Conservation (phyloP, 2,888 invertebrate genomes). For the Pelosia muscerda region DNA sequence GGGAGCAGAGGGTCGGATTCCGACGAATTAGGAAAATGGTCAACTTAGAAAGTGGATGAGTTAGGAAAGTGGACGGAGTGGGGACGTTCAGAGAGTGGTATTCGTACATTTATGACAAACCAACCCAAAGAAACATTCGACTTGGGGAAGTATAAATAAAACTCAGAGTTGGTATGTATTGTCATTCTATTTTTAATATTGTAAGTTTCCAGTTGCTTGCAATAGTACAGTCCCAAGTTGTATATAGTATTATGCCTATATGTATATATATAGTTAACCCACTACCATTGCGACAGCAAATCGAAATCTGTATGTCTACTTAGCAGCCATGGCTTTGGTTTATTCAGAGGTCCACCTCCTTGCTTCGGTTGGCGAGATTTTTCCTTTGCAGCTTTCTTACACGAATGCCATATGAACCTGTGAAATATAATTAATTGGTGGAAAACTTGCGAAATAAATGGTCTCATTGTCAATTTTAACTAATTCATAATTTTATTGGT, state of each 20-base stretch:
- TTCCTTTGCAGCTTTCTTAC: constrained; percentile 66
- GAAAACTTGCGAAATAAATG: too few relatives aligned
- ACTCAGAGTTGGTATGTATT: neutral
- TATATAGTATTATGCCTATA: constrained; percentile 1
- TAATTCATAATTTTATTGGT: too few relatives aligned
- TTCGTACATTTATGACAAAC: too few relatives aligned
- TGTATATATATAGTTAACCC: neutral
- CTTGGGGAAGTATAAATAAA: neutral
- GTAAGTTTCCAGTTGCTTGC: constrained; percentile 1
- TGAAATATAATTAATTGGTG: neutral
- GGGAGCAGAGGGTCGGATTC: too few relatives aligned
- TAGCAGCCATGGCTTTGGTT: constrained; percentile 81
- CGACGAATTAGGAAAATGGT: too few relatives aligned
- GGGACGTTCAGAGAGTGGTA: too few relatives aligned
- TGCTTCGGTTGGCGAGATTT: constrained; percentile 59
- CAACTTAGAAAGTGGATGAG: too few relatives aligned
- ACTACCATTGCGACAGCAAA: constrained; percentile 77
- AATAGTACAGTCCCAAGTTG: constrained; percentile 7
- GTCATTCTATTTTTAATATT: constrained; percentile 1
- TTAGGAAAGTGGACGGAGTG: too few relatives aligned
- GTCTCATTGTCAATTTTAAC: too few relatives aligned
- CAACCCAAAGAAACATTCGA: too few relatives aligned
- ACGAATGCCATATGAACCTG: constrained; percentile 82
- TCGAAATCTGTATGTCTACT: constrained; percentile 82
- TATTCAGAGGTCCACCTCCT: constrained; percentile 74